A percentile compares a stretch with the other conserved stretches of the same genome.
Conservation (phyloP, 1,140 invertebrate species). For the Atta cephalotes region DNA sequence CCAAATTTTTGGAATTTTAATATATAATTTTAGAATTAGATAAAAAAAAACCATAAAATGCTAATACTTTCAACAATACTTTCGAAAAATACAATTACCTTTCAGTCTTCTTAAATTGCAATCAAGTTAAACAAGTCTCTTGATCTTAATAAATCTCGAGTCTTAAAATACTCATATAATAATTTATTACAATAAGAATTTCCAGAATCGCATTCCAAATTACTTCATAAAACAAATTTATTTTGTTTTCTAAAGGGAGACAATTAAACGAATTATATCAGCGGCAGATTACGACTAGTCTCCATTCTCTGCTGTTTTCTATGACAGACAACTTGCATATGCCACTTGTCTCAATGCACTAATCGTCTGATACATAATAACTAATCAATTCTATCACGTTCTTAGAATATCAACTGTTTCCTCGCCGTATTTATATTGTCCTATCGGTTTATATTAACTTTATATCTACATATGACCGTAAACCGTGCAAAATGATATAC, state of each 20-base stretch:
- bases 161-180: neutral
- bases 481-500: constrained; percentile 35
- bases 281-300: constrained; percentile 75
- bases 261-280: constrained; percentile 62
- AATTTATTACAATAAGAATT: neutral
- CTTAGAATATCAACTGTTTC: constrained; percentile 18
- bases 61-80: too few species aligned
- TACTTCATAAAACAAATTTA: neutral
- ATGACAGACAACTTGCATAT: constrained; percentile 49
- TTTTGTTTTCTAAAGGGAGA: constrained; percentile 33
- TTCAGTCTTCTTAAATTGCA: too few species aligned
- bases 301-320: constrained; percentile 76
- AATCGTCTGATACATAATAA: constrained; percentile 30
- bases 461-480: constrained; percentile 28
- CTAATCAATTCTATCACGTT: constrained; percentile 49
- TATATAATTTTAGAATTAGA: too few species aligned
- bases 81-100: too few species aligned
- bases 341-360: constrained; percentile 27
- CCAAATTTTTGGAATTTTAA: too few species aligned
- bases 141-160: neutral
- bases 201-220: neutral
- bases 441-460: constrained; percentile 42
- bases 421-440: constrained; percentile 38
- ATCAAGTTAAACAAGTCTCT: neutral
- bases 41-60: too few species aligned